Percentiles rank a stretch among this genome's conserved stretches.
Evolutionary conservation across 2,113 vertebrate species (phyloP).

Genomic region (Thunnus thynnus): DNA sequence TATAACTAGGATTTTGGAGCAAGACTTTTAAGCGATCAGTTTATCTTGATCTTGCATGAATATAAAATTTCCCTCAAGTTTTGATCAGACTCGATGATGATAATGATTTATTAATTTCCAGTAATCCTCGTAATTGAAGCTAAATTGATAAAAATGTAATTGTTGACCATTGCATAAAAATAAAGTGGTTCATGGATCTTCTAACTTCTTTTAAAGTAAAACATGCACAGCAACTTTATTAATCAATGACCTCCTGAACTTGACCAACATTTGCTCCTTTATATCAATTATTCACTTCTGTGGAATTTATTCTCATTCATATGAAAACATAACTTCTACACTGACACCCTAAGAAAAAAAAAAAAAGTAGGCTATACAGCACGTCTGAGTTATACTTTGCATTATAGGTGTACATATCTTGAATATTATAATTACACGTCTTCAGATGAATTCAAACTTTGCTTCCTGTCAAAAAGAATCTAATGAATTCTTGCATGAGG

Average conservation of each 20-base stretch:
- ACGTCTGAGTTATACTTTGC: slow-evolving; percentile 57
- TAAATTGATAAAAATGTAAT: slow-evolving; percentile 26
- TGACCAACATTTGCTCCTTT: slow-evolving; percentile 33
- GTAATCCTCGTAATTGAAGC: slow-evolving; percentile 36
- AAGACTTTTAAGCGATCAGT: slow-evolving; percentile 63
- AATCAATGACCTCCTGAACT: slow-evolving; percentile 47
- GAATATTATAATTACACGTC: slow-evolving; percentile 78
- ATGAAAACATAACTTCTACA: slow-evolving; percentile 46
- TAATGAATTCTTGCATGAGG: slow-evolving; percentile 81
- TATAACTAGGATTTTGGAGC: slow-evolving; percentile 73
- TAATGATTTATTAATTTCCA: slow-evolving; percentile 62
- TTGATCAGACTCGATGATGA: slow-evolving; percentile 60
- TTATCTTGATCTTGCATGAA: slow-evolving; percentile 72
- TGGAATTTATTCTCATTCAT: slow-evolving; percentile 62
- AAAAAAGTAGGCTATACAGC: slow-evolving; percentile 48
- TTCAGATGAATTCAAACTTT: slow-evolving; percentile 80
- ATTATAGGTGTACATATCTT: slow-evolving; percentile 76
- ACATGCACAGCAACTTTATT: slow-evolving; percentile 55
- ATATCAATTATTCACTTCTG: slow-evolving; percentile 66
- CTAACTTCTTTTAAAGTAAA: slow-evolving; percentile 31
- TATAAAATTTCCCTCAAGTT: slow-evolving; percentile 63
- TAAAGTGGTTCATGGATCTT: background rate
- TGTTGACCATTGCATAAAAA: slow-evolving; percentile 23
- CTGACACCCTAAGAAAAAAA: slow-evolving; percentile 23
- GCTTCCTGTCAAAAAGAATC: slow-evolving; percentile 78